These are phyloP conservation scores for Lycophotia porphyrea DNA, from an alignment of 2,888 invertebrate species.

Conservation along the genomic window DNA sequence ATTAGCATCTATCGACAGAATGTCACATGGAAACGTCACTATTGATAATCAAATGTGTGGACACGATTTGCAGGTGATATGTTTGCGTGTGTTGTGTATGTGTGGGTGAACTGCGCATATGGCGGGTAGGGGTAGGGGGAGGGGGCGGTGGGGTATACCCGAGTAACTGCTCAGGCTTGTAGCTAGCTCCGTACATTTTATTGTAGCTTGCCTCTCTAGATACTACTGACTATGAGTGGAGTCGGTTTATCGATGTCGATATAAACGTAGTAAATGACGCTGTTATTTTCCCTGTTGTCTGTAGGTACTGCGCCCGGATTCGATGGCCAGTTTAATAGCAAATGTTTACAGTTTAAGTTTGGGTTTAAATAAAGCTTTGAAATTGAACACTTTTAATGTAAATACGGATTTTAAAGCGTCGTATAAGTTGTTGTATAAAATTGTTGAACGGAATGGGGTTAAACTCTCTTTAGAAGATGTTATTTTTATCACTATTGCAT, in stretches of 20 bases:
- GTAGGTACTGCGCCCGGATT: constrained; percentile 70
- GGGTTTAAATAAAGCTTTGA: constrained; percentile 66
- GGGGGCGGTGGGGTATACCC: constrained; percentile 73
- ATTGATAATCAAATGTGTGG: constrained; percentile 76
- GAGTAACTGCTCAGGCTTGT: constrained; percentile 89
- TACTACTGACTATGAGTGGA: constrained; percentile 82
- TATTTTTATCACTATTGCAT: constrained; percentile 42
- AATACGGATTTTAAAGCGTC: constrained; percentile 39
- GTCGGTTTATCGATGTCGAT: constrained; percentile 86
- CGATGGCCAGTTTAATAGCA: constrained; percentile 76
- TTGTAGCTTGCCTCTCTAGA: constrained; percentile 89
- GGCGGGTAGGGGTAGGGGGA: constrained; percentile 70
- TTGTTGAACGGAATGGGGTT: constrained; percentile 33
- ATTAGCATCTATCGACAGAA: constrained; percentile 79
- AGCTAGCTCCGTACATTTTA: constrained; percentile 90
- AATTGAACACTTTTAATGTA: constrained; percentile 53
- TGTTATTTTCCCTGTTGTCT: constrained; percentile 79
- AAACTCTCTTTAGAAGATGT: constrained; percentile 39
- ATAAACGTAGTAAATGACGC: constrained; percentile 79
- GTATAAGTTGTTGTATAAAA: constrained; percentile 46
- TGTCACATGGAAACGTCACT: constrained; percentile 81
- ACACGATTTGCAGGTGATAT: constrained; percentile 78
- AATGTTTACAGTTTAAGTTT: constrained; percentile 73
- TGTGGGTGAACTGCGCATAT: constrained; percentile 85
- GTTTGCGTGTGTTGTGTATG: constrained; percentile 71